phyloP scores from a whole-genome alignment of 1,140 invertebrate genomes.

The Zaprionus inermis region DNA sequence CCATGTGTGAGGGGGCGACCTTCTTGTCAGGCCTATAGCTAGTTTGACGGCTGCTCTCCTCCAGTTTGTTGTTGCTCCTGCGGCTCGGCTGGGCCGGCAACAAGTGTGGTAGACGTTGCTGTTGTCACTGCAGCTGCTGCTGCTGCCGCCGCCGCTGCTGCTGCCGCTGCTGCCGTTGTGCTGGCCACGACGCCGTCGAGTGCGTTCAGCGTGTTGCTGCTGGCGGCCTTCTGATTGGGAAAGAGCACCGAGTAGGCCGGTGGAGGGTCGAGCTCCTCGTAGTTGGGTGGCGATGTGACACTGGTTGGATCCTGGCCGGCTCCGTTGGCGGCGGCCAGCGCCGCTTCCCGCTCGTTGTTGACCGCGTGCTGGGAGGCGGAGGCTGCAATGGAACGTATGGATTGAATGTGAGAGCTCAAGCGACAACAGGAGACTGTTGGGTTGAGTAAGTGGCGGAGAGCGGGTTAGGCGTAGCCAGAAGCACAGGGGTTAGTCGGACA shows the following conservation, averaged over 20 bases:
- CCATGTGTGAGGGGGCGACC: slow-evolving; percentile 23
- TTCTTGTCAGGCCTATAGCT: slow-evolving; percentile 71
- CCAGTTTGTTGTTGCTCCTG: slow-evolving; percentile 30
- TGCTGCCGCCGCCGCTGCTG: slow-evolving; percentile 42
- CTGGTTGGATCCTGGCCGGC: slow-evolving; percentile 52
- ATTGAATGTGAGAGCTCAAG: slow-evolving; percentile 83
- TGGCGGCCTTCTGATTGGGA: slow-evolving; percentile 82
- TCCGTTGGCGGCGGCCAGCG: slow-evolving; percentile 72
- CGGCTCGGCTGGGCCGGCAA: slow-evolving; percentile 15
- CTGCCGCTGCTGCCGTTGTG: slow-evolving; percentile 60
- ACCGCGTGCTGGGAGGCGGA: slow-evolving; percentile 81
- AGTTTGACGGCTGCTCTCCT: slow-evolving; percentile 59
- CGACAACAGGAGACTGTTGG: slow-evolving; percentile 77
- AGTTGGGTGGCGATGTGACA: slow-evolving; percentile 71
- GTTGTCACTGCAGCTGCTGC: slow-evolving; percentile 32
- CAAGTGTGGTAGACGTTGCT: slow-evolving; percentile 27
- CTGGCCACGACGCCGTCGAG: slow-evolving; percentile 61
- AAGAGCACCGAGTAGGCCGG: slow-evolving; percentile 83
- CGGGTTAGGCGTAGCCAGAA: slow-evolving; percentile 7
- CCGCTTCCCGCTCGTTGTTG: slow-evolving; percentile 79
- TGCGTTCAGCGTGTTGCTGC: slow-evolving; percentile 70
- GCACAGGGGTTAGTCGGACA: slow-evolving; percentile 16
- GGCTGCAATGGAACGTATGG: slow-evolving; percentile 82
- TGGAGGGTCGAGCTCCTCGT: slow-evolving; percentile 83
- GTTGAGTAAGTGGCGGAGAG: neutral